Percentiles rank a stretch among this genome's conserved stretches.
Evolutionary conservation across 1,140 invertebrate species (phyloP).

Genomic region (Drosophila lowei): DNA sequence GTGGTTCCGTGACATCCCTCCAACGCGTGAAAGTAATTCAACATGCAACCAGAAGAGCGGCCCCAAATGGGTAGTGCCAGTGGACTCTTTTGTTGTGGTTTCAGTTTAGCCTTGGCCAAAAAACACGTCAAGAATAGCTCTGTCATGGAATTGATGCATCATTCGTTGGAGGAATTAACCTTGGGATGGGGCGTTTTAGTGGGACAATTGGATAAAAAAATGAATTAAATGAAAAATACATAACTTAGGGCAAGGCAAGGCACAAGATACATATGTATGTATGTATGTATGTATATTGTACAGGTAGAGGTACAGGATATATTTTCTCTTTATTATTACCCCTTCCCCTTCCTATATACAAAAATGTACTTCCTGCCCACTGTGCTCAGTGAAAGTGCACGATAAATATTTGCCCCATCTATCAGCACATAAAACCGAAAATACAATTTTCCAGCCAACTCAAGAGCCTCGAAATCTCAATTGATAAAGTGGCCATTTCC

Average conservation of each 20-base stretch:
- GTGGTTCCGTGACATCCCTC: constrained; percentile 9
- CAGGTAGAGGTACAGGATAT: neutral
- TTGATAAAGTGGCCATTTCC: constrained; percentile 29
- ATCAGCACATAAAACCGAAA: constrained; percentile 37
- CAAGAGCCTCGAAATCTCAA: constrained; percentile 20
- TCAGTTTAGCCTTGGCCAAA: constrained; percentile 16
- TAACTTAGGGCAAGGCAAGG: no score
- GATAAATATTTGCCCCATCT: constrained; percentile 44
- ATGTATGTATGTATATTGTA: no score
- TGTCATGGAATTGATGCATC: constrained; percentile 14
- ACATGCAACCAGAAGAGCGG: constrained; percentile 13
- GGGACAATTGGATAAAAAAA: constrained; percentile 1
- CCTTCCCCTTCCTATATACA: neutral
- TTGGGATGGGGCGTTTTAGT: neutral
- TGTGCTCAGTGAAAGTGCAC: constrained; percentile 26
- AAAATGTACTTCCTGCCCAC: constrained; percentile 4
- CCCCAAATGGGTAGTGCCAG: constrained; percentile 8
- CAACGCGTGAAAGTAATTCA: neutral
- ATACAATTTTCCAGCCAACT: constrained; percentile 38
- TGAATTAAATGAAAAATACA: no score
- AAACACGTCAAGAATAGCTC: constrained; percentile 13
- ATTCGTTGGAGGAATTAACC: constrained; percentile 5
- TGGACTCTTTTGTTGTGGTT: constrained; percentile 1
- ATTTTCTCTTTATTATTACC: neutral
- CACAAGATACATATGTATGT: no score